A percentile compares a stretch with the other conserved stretches of the same genome.
phyloP scores from a whole-genome alignment of 2,888 invertebrate genomes.

The Heliconius erato region DNA sequence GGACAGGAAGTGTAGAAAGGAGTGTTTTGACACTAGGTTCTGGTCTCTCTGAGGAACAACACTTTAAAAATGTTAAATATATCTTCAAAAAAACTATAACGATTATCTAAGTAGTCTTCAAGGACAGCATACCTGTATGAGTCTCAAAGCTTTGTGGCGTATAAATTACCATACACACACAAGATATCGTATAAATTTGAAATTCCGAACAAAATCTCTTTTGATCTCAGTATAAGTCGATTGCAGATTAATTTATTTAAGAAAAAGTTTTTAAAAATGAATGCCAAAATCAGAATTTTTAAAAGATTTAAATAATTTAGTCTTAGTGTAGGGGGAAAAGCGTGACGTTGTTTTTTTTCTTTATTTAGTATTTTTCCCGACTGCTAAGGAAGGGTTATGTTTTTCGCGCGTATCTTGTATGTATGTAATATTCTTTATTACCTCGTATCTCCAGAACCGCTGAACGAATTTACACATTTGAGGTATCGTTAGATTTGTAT shows the following conservation, averaged over 20 bases:
- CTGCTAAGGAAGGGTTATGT: too few species aligned
- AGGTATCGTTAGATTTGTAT: too few species aligned
- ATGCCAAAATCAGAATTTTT: neutral
- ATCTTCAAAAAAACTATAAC: too few species aligned
- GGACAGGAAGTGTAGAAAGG: too few species aligned
- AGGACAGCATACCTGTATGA: neutral
- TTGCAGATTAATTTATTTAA: neutral
- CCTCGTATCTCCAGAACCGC: too few species aligned
- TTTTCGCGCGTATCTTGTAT: too few species aligned
- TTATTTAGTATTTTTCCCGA: too few species aligned
- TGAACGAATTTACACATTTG: too few species aligned
- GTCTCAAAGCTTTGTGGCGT: constrained; percentile 21
- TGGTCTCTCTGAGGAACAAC: too few species aligned
- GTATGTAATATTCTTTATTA: too few species aligned
- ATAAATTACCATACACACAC: constrained; percentile 19
- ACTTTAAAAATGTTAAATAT: neutral
- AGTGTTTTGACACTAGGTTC: too few species aligned
- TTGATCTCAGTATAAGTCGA: neutral
- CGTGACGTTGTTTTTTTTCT: too few species aligned
- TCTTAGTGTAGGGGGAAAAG: neutral
- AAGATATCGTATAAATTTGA: constrained; percentile 2
- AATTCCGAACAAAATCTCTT: constrained; percentile 13
- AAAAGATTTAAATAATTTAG: neutral
- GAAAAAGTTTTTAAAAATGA: neutral
- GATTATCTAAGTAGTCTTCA: neutral